Evolutionary conservation across 1,140 invertebrate species (phyloP).

Genomic region (Ceratina australensis): DNA sequence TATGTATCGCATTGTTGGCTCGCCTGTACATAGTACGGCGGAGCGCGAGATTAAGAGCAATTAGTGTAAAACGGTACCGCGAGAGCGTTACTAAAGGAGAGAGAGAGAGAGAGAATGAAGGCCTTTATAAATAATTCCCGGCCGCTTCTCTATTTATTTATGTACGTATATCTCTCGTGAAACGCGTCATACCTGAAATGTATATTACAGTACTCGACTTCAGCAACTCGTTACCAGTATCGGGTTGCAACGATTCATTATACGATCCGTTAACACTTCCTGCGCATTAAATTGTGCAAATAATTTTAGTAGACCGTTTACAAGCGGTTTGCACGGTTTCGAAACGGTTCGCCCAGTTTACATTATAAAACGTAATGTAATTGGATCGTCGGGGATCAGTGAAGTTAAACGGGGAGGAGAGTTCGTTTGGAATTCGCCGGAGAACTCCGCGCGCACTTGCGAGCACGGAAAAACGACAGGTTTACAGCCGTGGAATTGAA

Average conservation of each 20-base stretch:
- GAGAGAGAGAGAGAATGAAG: slow-evolving; percentile 25
- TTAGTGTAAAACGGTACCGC: background rate
- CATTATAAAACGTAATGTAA: slow-evolving; percentile 23
- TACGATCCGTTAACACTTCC: background rate
- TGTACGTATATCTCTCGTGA: too few relatives aligned
- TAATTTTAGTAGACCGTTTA: slow-evolving; percentile 9
- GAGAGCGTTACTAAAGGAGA: too few relatives aligned
- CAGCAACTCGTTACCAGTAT: background rate
- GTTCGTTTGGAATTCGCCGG: slow-evolving; percentile 20
- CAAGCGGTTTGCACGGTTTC: background rate
- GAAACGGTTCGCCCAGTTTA: background rate
- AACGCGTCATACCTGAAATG: too few relatives aligned
- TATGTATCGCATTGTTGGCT: slow-evolving; percentile 13
- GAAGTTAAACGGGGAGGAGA: background rate
- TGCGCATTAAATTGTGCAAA: slow-evolving; percentile 9
- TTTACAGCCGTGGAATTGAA: slow-evolving; percentile 12
- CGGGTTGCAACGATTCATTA: slow-evolving; percentile 24
- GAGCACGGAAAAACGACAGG: slow-evolving; percentile 6
- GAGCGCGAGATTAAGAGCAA: slow-evolving; percentile 15
- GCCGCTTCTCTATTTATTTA: too few relatives aligned
- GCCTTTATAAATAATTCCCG: slow-evolving; percentile 17
- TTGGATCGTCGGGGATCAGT: slow-evolving; percentile 25
- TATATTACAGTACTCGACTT: slow-evolving; percentile 17
- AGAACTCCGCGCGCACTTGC: background rate
- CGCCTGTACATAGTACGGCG: background rate